These are phyloP conservation scores for Luffia ferchaultella DNA, from an alignment of 2,888 invertebrate species.

Conservation along the genomic window DNA sequence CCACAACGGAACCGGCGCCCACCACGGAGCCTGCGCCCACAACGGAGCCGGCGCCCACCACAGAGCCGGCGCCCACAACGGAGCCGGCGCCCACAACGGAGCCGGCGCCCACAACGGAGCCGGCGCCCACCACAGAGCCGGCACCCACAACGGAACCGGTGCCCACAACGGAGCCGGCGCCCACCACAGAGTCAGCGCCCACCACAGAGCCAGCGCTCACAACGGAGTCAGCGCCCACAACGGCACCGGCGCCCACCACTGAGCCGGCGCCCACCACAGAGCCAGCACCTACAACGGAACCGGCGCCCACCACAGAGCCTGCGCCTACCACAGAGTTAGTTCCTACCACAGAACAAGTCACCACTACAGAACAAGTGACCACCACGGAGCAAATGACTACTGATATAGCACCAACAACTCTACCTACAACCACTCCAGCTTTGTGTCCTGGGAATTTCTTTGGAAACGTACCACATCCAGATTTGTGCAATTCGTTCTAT, in stretches of 20 bases:
- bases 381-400: not conserved
- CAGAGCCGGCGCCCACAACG: conserved; percentile 1
- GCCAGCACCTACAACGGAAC: conserved; percentile 1
- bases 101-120: not conserved
- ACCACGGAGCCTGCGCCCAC: conserved; percentile 1
- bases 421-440: not conserved
- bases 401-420: not conserved
- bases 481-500: conserved; percentile 17
- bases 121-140: not conserved
- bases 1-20: not conserved
- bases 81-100: not conserved
- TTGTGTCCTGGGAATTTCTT: conserved; percentile 16
- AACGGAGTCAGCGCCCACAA: too few species aligned
- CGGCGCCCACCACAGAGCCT: too few species aligned
- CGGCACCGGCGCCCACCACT: too few species aligned
- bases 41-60: not conserved
- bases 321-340: not conserved
- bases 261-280: too few species aligned
- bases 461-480: conserved; percentile 17
- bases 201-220: not conserved
- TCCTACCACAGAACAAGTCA: not conserved
- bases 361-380: not conserved
- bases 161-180: not conserved
- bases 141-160: not conserved
- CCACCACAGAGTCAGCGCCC: not conserved